Evolutionary conservation across 2,888 invertebrate species (phyloP), one percentile per base, ranked within the genome.

Genomic region (Agrotis segetum): DNA sequence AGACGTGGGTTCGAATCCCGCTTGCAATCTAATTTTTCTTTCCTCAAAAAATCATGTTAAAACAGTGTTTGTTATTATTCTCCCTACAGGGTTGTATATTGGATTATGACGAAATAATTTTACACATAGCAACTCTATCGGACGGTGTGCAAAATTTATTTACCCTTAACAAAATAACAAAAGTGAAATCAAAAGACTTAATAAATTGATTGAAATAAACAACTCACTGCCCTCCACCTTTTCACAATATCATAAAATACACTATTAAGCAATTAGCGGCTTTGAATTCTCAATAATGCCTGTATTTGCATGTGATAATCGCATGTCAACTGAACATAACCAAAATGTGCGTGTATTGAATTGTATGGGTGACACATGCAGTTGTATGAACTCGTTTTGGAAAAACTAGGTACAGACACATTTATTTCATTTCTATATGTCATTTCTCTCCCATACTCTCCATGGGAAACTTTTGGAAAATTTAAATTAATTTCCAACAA

Each of bases 371-470:
- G 46, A 40, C 7, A 56, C 81, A 80, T 53, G 76, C 76, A 75
- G 34, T 44, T 19, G 19, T 2, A n/a, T 74, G 77, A 79, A 79
- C 80, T 79, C n/a, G 44, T 69, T 79, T 79, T 47, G 21, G n/a
- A 50, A 58, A 65, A 47, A 40, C 24, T 52, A 13, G 46, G 1
- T 50, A 19, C 17, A 40, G 40, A 40, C 9, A 11, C 40, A 40
- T 40, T 40, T 40, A 40, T n/a, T n/a, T n/a, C n/a, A n/a, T n/a
- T n/a, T n/a, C n/a, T n/a, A n/a, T n/a, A n/a, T n/a, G n/a, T n/a
- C n/a, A n/a, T n/a, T n/a, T n/a, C n/a, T n/a, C 40, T 9, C 1
- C 40, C 11, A 40, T 6, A 3, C 29, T 29, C 34, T 40, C 9
- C 9, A 40, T 4, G 40, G 40, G 40, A 9, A 6, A 34, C 6